Base-by-base conservation (phyloP, 2,113 vertebrate genomes). In the Micronycteris hirsuta region DNA sequence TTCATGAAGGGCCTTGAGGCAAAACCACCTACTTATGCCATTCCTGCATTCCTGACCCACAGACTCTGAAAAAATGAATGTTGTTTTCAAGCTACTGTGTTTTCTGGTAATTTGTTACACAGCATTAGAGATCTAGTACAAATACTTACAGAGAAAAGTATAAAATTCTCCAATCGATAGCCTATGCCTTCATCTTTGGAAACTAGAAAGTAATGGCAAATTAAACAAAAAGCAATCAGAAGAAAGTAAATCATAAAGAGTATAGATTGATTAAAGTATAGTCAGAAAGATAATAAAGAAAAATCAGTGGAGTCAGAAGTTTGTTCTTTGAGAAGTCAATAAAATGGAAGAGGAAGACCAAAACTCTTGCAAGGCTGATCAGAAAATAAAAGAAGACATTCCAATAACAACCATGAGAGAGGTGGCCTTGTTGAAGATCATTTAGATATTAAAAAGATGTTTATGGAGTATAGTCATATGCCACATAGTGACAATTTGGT, bases 191-290 rank as follows among this genome's bases (percentile, higher is more conserved):
- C 41, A 74, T 86, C 13, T 68, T 68, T 68, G 85, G 3, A 92
- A 85, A 92, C 33, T 15, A 45, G 22, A 85, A 94, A 52, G 10
- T 49, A 36, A 76, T 63, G 47, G 31, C 43, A 93, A 86, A 74
- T 61, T 86, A 86, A 91, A 82, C 54, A 15, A 15, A 87, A 93
- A 81, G 36, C 38, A 91, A 94, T 49, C 31, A 89, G 41, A 95
- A 81, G 31, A 89, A 63, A 85, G 24, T 76, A 82, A 68, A 76
- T 87, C 58, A 31, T 26, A 84, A 41, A 65, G 4, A 45, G 14
- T 26, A 49, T 61, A 68, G 61, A 20, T 68, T 52, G 89, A 38
- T 68, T 78, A 52, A 49, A 77, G 7, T 65, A 68, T 54, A 90
- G 22, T 41, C 58, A 82, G 11, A 70, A 77, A 61, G 24, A 77